Base-by-base conservation (phyloP, 2,797 vertebrate species). In the Tiaroga cobitis region DNA sequence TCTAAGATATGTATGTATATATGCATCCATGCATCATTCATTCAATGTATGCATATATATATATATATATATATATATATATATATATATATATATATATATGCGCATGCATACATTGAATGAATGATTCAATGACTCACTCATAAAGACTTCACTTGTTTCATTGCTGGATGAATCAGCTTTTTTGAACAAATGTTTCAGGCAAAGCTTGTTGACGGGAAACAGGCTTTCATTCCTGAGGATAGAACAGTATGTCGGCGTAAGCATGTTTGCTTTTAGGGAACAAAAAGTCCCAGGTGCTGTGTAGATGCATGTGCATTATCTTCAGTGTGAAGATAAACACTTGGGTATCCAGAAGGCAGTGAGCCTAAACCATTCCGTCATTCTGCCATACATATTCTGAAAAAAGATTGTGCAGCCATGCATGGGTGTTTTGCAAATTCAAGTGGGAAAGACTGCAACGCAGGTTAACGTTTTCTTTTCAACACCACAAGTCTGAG, bases 371-470 rank as follows among this genome's bases (percentile, higher is more conserved):
- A 81, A 74, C 70, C 86, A 51, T 68, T 18, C 34, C 29, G 77
- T 41, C 41, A 10, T 73, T 84, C 39, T 80, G 49, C 77, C 83
- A 41, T 51, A 70, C 73, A 86, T 75, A 70, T 56, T 49, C 46
- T 34, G 39, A 81, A 61, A 79, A 69, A 79, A 24, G 65, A 80
- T 39, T 83, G 85, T 84, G 73, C 74, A 76, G 76, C 46, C 70
- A 54, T 65, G 70, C 61, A 56, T 76, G 39, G 78, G 46, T 41
- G 19, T 76, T 49, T 29, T 37, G 37, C 8, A 43, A 72, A 61
- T 24, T 18, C 29, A 65, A 26, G 81, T 19, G 56, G 59, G 21
- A 37, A 65, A 76, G 43, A 34, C 43, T 51, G 41, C 15, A 83
- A 13, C 24, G 8, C 70, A 75, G 72, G 59, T 29, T 39, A 67